Evolutionary conservation across 2,888 invertebrate species (phyloP), one percentile per base, ranked within the genome.

Genomic region (Auanema sp.): DNA sequence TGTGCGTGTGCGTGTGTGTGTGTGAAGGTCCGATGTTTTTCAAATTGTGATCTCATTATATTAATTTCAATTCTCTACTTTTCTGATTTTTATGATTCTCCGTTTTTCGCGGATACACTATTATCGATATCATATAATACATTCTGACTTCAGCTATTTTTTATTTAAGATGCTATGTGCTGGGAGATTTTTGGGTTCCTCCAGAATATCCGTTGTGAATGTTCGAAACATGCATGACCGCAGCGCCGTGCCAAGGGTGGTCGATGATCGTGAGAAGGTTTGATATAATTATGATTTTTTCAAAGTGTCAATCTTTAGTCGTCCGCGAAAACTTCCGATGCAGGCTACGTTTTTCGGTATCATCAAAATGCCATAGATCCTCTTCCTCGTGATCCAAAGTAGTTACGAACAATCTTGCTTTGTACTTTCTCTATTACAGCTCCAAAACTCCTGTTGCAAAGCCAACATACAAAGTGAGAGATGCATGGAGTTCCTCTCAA

Each of bases 301-400:
- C n/a, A 40, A 3, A 57, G 43, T 42, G 4, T 16, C 42, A 33
- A 41, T 33, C 49, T 58, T 41, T 57, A 52, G 55, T 64, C 49
- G 24, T 58, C 52, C 2, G 49, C 61, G 12, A 40, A 57, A 21
- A 65, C 65, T 18, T 60, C 63, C 5, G 79, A 79, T 64, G 62
- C 70, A 49, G 81, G 81, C n/a, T 81, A 81, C 65, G 64, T 66
- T 12, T 80, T 72, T 64, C 77, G 81, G 21, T 81, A 82, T 63
- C 81, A 81, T 54, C 79, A 78, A 43, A 67, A 75, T 44, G 80
- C 80, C 4, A 69, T 79, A 8, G 81, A 82, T 53, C 54, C 80
- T 8, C 68, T 81, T 25, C 81, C 81, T 1, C 65, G 81, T n/a
- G 75, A 79, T 51, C 74, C 80, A 24, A 77, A 78, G 55, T 72